Evolutionary conservation across 2,113 vertebrate species (phyloP).

Genomic region (Rhadina sibilatrix): DNA sequence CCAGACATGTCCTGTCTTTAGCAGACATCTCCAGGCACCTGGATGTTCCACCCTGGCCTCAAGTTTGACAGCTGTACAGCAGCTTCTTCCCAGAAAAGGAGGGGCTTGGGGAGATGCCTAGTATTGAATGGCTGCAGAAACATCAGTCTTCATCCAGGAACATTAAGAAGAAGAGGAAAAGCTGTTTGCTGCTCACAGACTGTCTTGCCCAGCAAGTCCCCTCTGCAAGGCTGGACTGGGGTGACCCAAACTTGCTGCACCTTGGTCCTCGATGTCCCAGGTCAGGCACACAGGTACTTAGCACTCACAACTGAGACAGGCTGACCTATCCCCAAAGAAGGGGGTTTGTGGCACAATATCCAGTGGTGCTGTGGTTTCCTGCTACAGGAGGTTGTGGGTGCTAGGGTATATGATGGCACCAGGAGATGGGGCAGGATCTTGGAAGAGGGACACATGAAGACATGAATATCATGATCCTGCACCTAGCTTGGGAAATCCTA

Average conservation of each 20-base stretch:
- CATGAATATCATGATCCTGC: background rate
- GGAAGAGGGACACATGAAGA: background rate
- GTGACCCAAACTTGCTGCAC: background rate
- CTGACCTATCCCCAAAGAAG: background rate
- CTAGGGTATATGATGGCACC: background rate
- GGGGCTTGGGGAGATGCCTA: background rate
- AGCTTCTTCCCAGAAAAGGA: background rate
- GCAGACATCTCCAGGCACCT: background rate
- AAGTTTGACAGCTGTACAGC: background rate
- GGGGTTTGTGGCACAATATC: background rate
- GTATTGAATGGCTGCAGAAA: background rate
- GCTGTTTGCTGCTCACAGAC: background rate
- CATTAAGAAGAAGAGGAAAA: background rate
- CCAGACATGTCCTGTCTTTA: background rate
- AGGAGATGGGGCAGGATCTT: background rate
- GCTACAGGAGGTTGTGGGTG: background rate
- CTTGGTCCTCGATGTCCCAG: background rate
- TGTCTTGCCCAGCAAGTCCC: background rate
- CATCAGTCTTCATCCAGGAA: background rate
- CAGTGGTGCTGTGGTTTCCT: background rate
- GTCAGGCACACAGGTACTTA: background rate
- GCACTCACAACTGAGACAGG: background rate
- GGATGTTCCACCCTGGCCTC: background rate
- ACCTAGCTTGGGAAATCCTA: background rate
- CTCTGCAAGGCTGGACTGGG: background rate